phyloP scores from a whole-genome alignment of 2,113 vertebrate genomes.

The Pachycephala philippinensis region DNA sequence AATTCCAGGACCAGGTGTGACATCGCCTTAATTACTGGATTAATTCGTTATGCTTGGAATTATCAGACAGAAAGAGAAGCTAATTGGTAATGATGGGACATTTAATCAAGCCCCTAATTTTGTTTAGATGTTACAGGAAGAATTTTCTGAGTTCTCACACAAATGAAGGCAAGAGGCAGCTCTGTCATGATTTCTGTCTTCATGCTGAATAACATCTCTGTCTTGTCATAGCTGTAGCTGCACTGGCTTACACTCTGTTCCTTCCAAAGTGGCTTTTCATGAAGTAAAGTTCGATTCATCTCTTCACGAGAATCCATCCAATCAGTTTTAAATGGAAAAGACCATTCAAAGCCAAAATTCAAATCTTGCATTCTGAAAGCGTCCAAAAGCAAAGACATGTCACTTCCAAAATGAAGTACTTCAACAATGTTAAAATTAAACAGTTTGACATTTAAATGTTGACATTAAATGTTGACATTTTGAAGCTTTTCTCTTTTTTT shows the following conservation, averaged over 20 bases:
- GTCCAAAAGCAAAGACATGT: neutral
- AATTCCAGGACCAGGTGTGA: slow-evolving; percentile 35
- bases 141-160: slow-evolving; percentile 19
- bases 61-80: slow-evolving; percentile 37
- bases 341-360: neutral
- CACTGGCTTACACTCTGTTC: neutral
- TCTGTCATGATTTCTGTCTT: neutral
- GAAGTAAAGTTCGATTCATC: neutral
- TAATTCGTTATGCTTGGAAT: slow-evolving; percentile 40
- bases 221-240: neutral
- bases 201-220: neutral
- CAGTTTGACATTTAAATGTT: neutral
- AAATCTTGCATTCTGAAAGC: neutral
- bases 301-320: neutral
- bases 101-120: slow-evolving; percentile 57
- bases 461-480: neutral
- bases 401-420: neutral
- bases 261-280: neutral
- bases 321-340: neutral
- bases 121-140: slow-evolving; percentile 31
- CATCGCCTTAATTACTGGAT: slow-evolving; percentile 42
- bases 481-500: neutral
- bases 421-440: slow-evolving; percentile 3
- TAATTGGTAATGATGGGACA: slow-evolving; percentile 39
- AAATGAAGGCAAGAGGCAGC: neutral